Evolutionary conservation across 2,797 vertebrate genomes (phyloP).

Genomic region (Hapalemur alaotrensis): DNA sequence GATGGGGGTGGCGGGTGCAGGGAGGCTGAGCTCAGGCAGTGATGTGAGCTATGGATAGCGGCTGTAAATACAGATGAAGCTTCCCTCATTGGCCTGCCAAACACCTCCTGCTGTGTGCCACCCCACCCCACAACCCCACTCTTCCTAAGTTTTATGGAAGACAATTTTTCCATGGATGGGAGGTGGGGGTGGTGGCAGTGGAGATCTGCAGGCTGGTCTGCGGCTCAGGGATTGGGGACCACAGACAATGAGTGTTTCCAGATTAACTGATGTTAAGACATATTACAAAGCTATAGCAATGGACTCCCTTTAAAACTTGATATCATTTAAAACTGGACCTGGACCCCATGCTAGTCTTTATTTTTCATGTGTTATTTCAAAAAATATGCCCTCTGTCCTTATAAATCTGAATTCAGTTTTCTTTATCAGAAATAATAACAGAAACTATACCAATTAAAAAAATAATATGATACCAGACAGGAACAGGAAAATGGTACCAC

Average conservation of each 20-base stretch:
- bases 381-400: background rate
- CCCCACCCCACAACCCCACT: too few species aligned
- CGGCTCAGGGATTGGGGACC: too few species aligned
- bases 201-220: too few species aligned
- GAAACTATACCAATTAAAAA: background rate
- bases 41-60: too few species aligned
- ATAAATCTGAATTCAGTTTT: background rate
- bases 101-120: too few species aligned
- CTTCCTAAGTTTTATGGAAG: too few species aligned
- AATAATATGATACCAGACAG: background rate
- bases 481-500: background rate
- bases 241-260: background rate
- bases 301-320: background rate
- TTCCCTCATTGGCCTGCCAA: too few species aligned
- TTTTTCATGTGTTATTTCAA: background rate
- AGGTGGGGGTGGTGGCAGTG: too few species aligned
- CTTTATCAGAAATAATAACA: background rate
- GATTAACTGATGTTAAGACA: background rate
- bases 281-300: background rate
- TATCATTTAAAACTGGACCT: background rate
- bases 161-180: too few species aligned
- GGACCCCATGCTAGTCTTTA: background rate
- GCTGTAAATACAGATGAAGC: too few species aligned
- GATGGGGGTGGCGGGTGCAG: too few species aligned
- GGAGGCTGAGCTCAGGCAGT: too few species aligned